Base-by-base conservation (phyloP, 2,888 invertebrate genomes). In the Metacarcinus magister region DNA sequence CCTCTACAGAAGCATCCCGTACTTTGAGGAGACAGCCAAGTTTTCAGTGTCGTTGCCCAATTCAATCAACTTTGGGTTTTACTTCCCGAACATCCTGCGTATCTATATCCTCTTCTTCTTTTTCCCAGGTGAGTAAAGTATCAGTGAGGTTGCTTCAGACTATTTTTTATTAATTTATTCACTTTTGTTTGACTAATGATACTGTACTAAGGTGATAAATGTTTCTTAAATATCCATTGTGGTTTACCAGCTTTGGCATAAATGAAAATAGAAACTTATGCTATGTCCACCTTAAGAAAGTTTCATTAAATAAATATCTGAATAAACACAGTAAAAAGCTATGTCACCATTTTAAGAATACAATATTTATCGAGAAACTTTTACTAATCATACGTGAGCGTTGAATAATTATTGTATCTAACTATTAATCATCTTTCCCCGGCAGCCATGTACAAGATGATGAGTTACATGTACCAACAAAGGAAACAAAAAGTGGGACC, bases 21-120 rank as follows among this genome's bases (percentile, higher is more conserved):
- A 99, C 97, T 99, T 99, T 97, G 99, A 99, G 97, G 98, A 99
- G 97, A 99, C 99, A 0, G 98, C 98, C 94, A 98, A 98, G 95
- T 99, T 99, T 97, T 98, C 98, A 0, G 97, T 99, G 1, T 98
- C 98, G 0, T 97, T 99, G 97, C 99, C 99, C 0, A 99, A 99
- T 97, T 97, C 98, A 4, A 98, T 98, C 98, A 99, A 99, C 98
- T 98, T 99, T 97, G 98, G 98, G 0, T 99, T 99, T 97, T 98
- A 99, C 97, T 98, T 99, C 98, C 98, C 99, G 0, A 98, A 98
- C 0, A 98, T 99, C 96, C 98, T 99, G 97, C 98, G 98, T 97
- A 97, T 98, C 0, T 99, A 99, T 97, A 97, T 99, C 23, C 97
- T 99, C 60, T 97, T 99, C 16, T 97, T 99, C 0, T 98, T 98